phyloP scores from a whole-genome alignment of 1,140 invertebrate genomes.

The Drosophila burlai region DNA sequence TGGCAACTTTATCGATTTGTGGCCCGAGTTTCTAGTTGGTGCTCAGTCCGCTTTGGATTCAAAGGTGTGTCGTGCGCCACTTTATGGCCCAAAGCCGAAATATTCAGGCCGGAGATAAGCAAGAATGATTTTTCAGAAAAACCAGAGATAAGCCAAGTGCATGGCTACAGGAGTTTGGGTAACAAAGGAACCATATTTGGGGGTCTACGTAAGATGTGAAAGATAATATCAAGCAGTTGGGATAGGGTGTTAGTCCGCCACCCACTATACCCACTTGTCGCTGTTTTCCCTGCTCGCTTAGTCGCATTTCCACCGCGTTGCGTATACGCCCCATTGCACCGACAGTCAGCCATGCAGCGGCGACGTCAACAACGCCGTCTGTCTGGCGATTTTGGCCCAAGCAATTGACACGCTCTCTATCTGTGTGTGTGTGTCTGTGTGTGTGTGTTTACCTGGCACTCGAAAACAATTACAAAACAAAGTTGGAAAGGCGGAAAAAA shows the following conservation, averaged over 20 bases:
- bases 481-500: conserved; percentile 23
- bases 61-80: conserved; percentile 23
- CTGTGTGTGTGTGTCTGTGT: neutral
- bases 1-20: conserved; percentile 30
- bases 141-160: neutral
- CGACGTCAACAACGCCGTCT: conserved; percentile 7
- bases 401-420: conserved; percentile 19
- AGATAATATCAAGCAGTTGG: neutral
- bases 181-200: too few species aligned
- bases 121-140: neutral
- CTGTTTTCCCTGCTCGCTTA: neutral
- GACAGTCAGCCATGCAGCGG: conserved; percentile 16
- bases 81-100: conserved; percentile 11
- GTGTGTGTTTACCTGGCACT: conserved; percentile 21
- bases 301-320: conserved; percentile 10
- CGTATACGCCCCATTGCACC: conserved; percentile 42
- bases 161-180: neutral
- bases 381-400: conserved; percentile 36
- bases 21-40: neutral
- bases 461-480: conserved; percentile 59
- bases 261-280: neutral
- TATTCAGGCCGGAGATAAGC: conserved; percentile 1
- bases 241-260: neutral
- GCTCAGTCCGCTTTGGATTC: neutral
- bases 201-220: too few species aligned